Base-by-base conservation (phyloP, 2,113 vertebrate species). In the Cebidichthys violaceus region DNA sequence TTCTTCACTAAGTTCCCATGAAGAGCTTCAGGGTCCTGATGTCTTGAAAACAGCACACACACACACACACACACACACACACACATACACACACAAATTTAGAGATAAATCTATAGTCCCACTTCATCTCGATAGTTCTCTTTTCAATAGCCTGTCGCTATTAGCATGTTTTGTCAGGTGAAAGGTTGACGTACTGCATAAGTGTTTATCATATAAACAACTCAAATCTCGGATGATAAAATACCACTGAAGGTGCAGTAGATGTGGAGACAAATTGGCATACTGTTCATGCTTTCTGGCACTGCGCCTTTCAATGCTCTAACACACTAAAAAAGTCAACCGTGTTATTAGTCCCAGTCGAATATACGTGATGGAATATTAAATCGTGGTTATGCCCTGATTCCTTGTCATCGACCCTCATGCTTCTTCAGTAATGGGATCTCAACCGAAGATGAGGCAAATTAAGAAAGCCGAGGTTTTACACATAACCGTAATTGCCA, bases 331-430 rank as follows among this genome's bases (percentile, higher is more conserved):
- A 79, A 75, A 81, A 61, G 59, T 83, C 88, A 76, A 88, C 82
- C 88, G 77, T 80, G 79, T 89, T 90, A 88, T 91, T 84, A 88
- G 85, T 86, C 77, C 78, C 75, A 86, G 77, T 88, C 85, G 86
- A 79, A 76, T 89, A 79, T 75, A 72, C 77, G 71, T 81, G 75
- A 83, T 75, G 69, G 74, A 75, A 77, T 82, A 83, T 80, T 79
- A 88, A 89, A 89, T 92, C 43, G 70, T 27, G 45, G 70, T 59
- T 81, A 70, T 72, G 72, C 75, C 75, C 75, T 71, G 71, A 84
- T 79, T 84, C 71, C 84, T 83, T 82, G 82, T 83, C 83, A 83
- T 91, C 74, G 79, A 84, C 78, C 73, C 75, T 73, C 37, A 47
- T n/a, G 9, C 52, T 45, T 70, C 70, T 39, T 66, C 70, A 41